phyloP scores from a whole-genome alignment of 1,140 invertebrate species.

The Ruditapes philippinarum region DNA sequence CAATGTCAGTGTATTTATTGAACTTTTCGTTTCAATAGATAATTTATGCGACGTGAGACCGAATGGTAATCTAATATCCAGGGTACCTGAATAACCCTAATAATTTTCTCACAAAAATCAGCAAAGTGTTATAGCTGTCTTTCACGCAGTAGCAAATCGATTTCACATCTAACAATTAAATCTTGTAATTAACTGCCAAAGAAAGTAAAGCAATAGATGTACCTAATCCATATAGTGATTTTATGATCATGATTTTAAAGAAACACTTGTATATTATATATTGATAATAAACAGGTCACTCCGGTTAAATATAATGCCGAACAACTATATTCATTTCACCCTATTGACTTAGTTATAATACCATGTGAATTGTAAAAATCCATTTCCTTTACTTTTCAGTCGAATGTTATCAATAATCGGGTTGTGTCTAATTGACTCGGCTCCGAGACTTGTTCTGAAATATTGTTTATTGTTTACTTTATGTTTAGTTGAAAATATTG shows the following conservation, averaged over 20 bases:
- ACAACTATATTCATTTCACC: too few relatives aligned
- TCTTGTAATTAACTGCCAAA: too few relatives aligned
- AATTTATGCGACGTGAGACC: slow-evolving; percentile 23
- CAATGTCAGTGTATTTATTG: slow-evolving; percentile 6
- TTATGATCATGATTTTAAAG: too few relatives aligned
- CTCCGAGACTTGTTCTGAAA: background rate
- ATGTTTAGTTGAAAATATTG: background rate
- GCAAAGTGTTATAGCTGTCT: background rate
- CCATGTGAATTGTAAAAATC: too few relatives aligned
- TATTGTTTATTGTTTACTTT: slow-evolving; percentile 1
- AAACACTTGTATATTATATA: too few relatives aligned
- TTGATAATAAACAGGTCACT: too few relatives aligned
- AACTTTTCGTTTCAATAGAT: background rate
- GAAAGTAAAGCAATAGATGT: too few relatives aligned
- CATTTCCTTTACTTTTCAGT: background rate
- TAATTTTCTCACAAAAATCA: slow-evolving; percentile 1
- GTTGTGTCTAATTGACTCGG: background rate
- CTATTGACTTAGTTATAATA: too few relatives aligned
- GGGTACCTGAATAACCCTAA: slow-evolving; percentile 10
- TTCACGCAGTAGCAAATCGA: background rate
- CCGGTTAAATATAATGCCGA: too few relatives aligned
- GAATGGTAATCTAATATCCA: slow-evolving; percentile 17
- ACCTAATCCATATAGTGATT: too few relatives aligned
- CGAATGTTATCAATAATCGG: background rate
- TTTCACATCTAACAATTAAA: background rate